Evolutionary conservation across 2,797 vertebrate species (phyloP).

Genomic region (Poecilia wingei): DNA sequence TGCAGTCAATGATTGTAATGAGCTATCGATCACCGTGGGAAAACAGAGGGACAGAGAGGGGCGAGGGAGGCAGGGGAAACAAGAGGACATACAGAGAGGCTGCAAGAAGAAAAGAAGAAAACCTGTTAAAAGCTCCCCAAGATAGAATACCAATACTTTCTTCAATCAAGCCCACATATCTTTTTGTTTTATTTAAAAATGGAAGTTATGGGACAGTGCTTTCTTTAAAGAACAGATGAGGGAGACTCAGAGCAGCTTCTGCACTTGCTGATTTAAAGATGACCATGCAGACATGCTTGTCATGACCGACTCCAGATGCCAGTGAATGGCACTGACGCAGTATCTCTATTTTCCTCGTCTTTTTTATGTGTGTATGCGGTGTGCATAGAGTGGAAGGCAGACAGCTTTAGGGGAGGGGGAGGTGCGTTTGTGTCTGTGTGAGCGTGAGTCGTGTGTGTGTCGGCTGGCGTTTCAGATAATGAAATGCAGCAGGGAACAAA

Average conservation of each 20-base stretch:
- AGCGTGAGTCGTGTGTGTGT: conserved; percentile 72
- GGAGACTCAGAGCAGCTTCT: conserved; percentile 25
- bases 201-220: conserved; percentile 42
- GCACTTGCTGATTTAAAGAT: conserved; percentile 47
- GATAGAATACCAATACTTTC: conserved; percentile 73
- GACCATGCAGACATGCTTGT: conserved; percentile 72
- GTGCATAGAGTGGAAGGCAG: conserved; percentile 72
- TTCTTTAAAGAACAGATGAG: conserved; percentile 22
- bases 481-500: conserved; percentile 85
- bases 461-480: conserved; percentile 82
- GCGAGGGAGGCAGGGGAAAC: conserved; percentile 71
- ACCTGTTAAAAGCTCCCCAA: conserved; percentile 66
- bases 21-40: conserved; percentile 85
- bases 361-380: conserved; percentile 60
- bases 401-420: conserved; percentile 79
- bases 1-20: conserved; percentile 83
- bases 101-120: conserved; percentile 50
- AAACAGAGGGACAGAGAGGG: conserved; percentile 78
- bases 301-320: conserved; percentile 69
- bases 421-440: conserved; percentile 57
- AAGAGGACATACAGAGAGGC: conserved; percentile 68
- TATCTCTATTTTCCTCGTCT: conserved; percentile 73
- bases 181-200: conserved; percentile 58
- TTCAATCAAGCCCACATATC: conserved; percentile 73
- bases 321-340: conserved; percentile 73